phyloP scores from a whole-genome alignment of 2,797 vertebrate genomes.

The Centropyge bicolor region DNA sequence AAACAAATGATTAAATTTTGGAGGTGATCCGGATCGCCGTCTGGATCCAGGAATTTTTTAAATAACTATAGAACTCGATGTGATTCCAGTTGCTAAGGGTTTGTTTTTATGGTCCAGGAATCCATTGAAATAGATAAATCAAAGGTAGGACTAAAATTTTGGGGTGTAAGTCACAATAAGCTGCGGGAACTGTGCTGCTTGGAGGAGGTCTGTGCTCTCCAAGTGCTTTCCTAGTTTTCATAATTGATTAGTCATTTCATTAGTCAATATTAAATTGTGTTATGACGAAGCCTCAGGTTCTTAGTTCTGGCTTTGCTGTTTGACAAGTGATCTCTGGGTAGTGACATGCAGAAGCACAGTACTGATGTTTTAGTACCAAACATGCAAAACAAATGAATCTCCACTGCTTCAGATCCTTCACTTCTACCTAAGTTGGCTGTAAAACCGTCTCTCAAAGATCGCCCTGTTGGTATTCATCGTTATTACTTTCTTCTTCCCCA shows the following conservation, averaged over 20 bases:
- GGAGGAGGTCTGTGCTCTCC: no score
- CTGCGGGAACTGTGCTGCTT: no score
- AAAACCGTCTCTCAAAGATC: conserved; percentile 23
- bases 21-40: no score
- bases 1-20: no score
- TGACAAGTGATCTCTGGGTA: neutral
- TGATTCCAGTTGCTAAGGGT: no score
- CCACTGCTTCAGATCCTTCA: conserved; percentile 18
- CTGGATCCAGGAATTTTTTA: no score
- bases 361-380: conserved; percentile 5
- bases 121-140: no score
- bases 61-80: no score
- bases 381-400: conserved; percentile 15
- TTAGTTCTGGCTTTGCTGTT: neutral
- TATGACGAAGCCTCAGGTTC: neutral
- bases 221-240: no score
- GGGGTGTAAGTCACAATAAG: no score
- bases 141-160: no score
- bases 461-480: conserved; percentile 47
- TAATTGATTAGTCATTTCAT: neutral
- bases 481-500: conserved; percentile 42
- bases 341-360: neutral
- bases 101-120: no score
- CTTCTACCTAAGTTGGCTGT: conserved; percentile 20
- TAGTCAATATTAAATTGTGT: neutral